These are phyloP conservation scores for Trinectes maculatus DNA, from an alignment of 2,113 vertebrate genomes.

Conservation along the genomic window DNA sequence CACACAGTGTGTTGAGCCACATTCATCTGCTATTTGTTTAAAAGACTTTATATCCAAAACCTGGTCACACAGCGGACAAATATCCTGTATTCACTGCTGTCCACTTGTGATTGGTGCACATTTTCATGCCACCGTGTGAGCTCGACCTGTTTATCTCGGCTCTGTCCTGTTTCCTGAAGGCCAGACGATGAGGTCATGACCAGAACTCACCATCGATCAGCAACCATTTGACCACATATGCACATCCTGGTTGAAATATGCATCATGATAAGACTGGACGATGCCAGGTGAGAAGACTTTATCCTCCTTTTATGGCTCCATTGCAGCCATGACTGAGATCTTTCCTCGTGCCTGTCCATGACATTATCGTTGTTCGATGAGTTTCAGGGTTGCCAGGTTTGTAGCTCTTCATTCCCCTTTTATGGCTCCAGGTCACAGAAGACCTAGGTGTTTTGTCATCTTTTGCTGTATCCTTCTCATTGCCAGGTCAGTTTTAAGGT, in stretches of 20 bases:
- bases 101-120: no score
- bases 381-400: constrained; percentile 22
- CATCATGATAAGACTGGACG: constrained; percentile 1
- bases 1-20: no score
- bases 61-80: no score
- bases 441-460: constrained; percentile 28
- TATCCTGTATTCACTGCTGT: no score
- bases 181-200: constrained; percentile 51
- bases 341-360: not conserved
- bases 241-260: constrained; percentile 1
- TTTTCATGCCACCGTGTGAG: not conserved
- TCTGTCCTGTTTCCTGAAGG: constrained; percentile 16
- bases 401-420: constrained; percentile 24
- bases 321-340: constrained; percentile 32
- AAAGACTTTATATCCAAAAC: no score
- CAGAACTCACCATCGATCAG: constrained; percentile 29
- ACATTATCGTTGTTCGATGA: constrained; percentile 11
- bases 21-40: no score
- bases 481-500: constrained; percentile 45
- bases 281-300: constrained; percentile 38
- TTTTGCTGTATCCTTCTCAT: not conserved
- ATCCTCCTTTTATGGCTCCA: constrained; percentile 27
- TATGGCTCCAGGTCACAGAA: constrained; percentile 44
- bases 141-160: not conserved
- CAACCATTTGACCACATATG: constrained; percentile 17